Percentiles rank a stretch among this genome's conserved stretches.
phyloP scores from a whole-genome alignment of 2,113 vertebrate species.

The Pedionomus torquatus region DNA sequence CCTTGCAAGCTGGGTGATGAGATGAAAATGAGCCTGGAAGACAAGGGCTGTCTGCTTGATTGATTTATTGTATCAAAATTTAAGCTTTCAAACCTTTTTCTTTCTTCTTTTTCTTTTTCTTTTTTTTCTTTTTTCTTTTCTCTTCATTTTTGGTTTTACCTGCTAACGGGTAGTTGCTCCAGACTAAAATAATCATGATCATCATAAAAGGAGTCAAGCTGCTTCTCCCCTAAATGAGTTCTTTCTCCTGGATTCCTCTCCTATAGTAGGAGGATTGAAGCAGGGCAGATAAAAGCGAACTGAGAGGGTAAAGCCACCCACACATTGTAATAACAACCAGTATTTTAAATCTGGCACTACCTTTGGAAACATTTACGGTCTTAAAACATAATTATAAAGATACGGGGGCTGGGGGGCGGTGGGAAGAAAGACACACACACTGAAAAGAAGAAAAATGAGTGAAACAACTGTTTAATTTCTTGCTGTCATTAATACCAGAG shows the following conservation, averaged over 20 bases:
- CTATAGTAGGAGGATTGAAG: slow-evolving; percentile 7
- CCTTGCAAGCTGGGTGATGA: neutral
- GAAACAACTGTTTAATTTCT: slow-evolving; percentile 64
- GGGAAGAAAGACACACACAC: slow-evolving; percentile 34
- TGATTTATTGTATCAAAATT: neutral
- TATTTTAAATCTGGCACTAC: slow-evolving; percentile 63
- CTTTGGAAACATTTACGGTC: slow-evolving; percentile 60
- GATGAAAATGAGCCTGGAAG: neutral
- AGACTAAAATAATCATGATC: slow-evolving; percentile 32
- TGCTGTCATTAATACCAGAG: slow-evolving; percentile 53
- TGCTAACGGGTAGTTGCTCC: neutral
- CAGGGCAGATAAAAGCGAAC: slow-evolving; percentile 35
- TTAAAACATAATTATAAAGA: slow-evolving; percentile 68
- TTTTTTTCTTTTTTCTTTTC: neutral
- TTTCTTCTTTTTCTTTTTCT: neutral
- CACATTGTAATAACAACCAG: slow-evolving; percentile 49
- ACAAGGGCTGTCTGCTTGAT: neutral
- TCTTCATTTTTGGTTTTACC: neutral
- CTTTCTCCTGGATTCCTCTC: neutral
- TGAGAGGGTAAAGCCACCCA: slow-evolving; percentile 48
- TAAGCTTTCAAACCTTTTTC: neutral
- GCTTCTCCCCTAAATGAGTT: neutral
- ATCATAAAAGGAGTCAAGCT: slow-evolving; percentile 24
- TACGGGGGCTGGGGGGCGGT: neutral
- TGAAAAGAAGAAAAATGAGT: slow-evolving; percentile 45